Percentiles rank a stretch among this genome's conserved stretches.
phyloP scores from a whole-genome alignment of 2,888 invertebrate genomes.

The Drosophila greeni region DNA sequence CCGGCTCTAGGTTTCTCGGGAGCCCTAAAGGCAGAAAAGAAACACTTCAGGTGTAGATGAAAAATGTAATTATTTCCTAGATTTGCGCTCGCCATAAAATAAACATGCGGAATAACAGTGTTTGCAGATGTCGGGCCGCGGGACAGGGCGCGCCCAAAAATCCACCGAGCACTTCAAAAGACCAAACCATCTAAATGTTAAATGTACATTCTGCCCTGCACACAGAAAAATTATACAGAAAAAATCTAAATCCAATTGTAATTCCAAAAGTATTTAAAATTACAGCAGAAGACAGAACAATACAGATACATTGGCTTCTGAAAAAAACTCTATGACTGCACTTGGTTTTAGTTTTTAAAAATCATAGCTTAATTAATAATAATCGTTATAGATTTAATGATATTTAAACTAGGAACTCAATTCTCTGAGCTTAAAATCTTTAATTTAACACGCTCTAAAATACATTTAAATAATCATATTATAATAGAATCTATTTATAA shows the following conservation, averaged over 20 bases:
- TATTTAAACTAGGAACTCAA: not conserved
- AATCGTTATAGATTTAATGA: not conserved
- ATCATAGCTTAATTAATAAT: not conserved
- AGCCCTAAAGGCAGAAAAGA: slow-evolving; percentile 41
- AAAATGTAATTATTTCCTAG: slow-evolving; percentile 75
- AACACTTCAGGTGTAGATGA: slow-evolving; percentile 73
- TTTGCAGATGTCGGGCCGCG: slow-evolving; percentile 45
- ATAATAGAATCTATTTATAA: too few relatives aligned
- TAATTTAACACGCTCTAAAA: not conserved
- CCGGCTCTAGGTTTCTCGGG: slow-evolving; percentile 15
- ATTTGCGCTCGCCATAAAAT: slow-evolving; percentile 65
- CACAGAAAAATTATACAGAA: not conserved
- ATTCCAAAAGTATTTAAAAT: too few relatives aligned
- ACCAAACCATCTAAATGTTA: slow-evolving; percentile 63
- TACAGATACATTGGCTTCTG: too few relatives aligned
- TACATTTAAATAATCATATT: not conserved
- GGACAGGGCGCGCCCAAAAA: slow-evolving; percentile 31
- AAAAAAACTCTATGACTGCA: too few relatives aligned
- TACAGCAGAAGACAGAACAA: too few relatives aligned
- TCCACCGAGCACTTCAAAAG: slow-evolving; percentile 58
- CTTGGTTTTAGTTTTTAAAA: not conserved
- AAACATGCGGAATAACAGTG: slow-evolving; percentile 59
- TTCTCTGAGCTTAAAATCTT: not conserved
- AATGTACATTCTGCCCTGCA: slow-evolving; percentile 37
- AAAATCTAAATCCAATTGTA: not conserved